Percentiles rank a stretch among this genome's conserved stretches.
phyloP scores from a whole-genome alignment of 1,140 invertebrate genomes.

The Odontomachus brunneus region DNA sequence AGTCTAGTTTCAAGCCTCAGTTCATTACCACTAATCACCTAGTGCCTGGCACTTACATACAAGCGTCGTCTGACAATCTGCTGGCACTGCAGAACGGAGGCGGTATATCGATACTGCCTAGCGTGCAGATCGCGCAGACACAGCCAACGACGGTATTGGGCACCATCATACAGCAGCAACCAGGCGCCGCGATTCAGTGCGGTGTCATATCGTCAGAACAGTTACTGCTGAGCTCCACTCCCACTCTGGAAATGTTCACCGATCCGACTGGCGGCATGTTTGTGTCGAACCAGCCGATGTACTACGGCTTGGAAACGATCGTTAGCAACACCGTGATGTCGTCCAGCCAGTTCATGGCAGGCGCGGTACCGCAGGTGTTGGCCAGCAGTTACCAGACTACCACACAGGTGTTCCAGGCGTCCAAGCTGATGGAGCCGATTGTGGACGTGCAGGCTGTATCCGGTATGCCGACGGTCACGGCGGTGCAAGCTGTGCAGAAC shows the following conservation, averaged over 20 bases:
- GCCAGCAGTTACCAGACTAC: slow-evolving; percentile 93
- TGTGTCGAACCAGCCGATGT: slow-evolving; percentile 90
- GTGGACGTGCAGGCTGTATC: slow-evolving; percentile 86
- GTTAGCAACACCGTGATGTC: slow-evolving; percentile 94
- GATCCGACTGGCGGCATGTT: slow-evolving; percentile 89
- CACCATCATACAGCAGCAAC: slow-evolving; percentile 88
- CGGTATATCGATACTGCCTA: slow-evolving; percentile 87
- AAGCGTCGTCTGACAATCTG: slow-evolving; percentile 87
- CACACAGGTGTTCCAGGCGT: slow-evolving; percentile 93
- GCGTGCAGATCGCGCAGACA: slow-evolving; percentile 85
- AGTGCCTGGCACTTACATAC: slow-evolving; percentile 88
- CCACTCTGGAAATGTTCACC: slow-evolving; percentile 89
- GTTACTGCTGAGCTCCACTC: slow-evolving; percentile 88
- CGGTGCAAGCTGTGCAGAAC: slow-evolving; percentile 86
- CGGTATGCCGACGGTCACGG: slow-evolving; percentile 75
- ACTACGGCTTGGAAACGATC: slow-evolving; percentile 93
- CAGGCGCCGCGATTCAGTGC: slow-evolving; percentile 85
- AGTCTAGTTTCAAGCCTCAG: slow-evolving; percentile 86
- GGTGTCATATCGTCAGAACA: slow-evolving; percentile 86
- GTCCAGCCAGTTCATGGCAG: slow-evolving; percentile 92
- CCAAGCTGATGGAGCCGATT: slow-evolving; percentile 91
- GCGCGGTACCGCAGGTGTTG: slow-evolving; percentile 90
- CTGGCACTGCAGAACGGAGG: slow-evolving; percentile 86
- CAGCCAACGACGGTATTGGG: slow-evolving; percentile 86
- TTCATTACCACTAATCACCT: slow-evolving; percentile 87